phyloP scores from a whole-genome alignment of 2,113 vertebrate species.

The Tragelaphus buxtoni region DNA sequence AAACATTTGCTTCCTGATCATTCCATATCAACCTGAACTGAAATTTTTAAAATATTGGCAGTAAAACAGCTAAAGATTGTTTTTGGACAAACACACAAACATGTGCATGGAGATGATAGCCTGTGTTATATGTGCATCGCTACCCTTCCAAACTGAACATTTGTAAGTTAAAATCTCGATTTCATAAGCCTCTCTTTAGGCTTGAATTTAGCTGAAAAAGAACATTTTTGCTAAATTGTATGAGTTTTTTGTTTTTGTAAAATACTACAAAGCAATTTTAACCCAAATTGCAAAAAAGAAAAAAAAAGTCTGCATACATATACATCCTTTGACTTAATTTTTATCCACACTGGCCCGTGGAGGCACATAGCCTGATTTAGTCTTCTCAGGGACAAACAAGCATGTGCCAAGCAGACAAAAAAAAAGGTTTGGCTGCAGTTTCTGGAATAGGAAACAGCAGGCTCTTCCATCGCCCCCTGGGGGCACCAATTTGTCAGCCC shows the following conservation, averaged over 20 bases:
- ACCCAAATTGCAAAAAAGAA: not conserved
- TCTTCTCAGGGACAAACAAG: conserved; percentile 1
- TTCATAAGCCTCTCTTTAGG: not conserved
- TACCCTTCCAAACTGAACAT: not conserved
- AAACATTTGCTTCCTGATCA: not conserved
- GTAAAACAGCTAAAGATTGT: not conserved
- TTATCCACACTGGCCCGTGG: not conserved
- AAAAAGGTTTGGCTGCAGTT: not conserved
- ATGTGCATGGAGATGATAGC: not conserved
- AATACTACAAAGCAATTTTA: not conserved
- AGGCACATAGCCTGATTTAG: not conserved
- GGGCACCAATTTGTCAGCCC: conserved; percentile 25
- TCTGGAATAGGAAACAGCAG: conserved; percentile 31
- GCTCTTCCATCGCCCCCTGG: not conserved
- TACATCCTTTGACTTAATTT: not conserved
- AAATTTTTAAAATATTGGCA: not conserved
- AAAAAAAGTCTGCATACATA: not conserved
- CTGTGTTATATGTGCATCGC: too few species aligned
- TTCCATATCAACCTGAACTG: not conserved
- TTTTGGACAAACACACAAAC: not conserved
- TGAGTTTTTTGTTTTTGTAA: not conserved
- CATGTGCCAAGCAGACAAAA: not conserved
- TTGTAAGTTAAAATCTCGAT: not conserved
- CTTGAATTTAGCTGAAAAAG: not conserved
- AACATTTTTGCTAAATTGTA: not conserved